Percentiles rank a stretch among this genome's conserved stretches.
Evolutionary conservation across 2,888 invertebrate genomes (phyloP).

Genomic region (Serripes groenlandicus): DNA sequence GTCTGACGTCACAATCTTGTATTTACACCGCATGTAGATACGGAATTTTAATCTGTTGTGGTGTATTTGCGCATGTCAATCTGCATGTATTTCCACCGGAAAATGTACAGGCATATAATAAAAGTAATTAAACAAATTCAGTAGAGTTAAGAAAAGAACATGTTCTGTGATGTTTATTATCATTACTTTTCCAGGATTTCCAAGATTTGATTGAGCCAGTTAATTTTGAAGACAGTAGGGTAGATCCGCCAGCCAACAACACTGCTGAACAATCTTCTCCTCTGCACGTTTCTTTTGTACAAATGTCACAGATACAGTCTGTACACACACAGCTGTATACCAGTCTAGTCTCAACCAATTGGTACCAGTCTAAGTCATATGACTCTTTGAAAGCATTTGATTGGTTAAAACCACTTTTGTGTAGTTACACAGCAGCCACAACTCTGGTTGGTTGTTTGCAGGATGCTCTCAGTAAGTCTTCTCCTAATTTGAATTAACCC

Average conservation of each 20-base stretch:
- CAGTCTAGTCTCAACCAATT: conserved; percentile 71
- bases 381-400: conserved; percentile 54
- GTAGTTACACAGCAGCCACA: conserved; percentile 76
- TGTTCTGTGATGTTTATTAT: conserved; percentile 6
- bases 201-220: conserved; percentile 81
- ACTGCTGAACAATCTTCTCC: conserved; percentile 39
- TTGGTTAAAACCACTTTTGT: conserved; percentile 73
- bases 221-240: conserved; percentile 72
- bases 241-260: conserved; percentile 2
- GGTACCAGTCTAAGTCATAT: conserved; percentile 64
- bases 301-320: conserved; percentile 75
- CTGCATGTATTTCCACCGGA: no score
- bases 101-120: no score
- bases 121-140: no score
- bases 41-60: no score
- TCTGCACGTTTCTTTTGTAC: conserved; percentile 73
- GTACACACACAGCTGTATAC: conserved; percentile 76
- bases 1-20: no score
- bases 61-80: no score
- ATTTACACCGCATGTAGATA: no score
- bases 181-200: conserved; percentile 72
- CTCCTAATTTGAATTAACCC: neutral
- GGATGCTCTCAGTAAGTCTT: conserved; percentile 70
- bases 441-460: conserved; percentile 60
- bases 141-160: no score